Base-by-base conservation (phyloP, 2,888 invertebrate species). In the Ectemnius continuus region DNA sequence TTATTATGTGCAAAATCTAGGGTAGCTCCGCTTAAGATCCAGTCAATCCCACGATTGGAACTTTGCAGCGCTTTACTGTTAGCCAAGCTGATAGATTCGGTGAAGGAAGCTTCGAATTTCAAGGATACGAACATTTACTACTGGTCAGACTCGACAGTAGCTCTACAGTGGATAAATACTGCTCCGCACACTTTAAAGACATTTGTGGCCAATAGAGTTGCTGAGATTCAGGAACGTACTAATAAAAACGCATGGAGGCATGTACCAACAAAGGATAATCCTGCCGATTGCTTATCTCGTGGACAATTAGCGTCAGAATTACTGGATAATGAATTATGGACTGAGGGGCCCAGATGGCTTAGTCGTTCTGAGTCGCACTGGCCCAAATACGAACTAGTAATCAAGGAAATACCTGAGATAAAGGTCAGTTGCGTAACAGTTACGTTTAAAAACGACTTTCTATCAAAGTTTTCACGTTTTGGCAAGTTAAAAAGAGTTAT, bases 191-290 rank as follows among this genome's bases (percentile, higher is more conserved):
- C 16, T n/a, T 16, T 48, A 13, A 47, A 14, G 16, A 48, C 48
- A 0, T 48, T 48, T 48, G 48, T 2, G 11, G 48, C 48, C 16
- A 48, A 48, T 48, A 48, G 48, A 16, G 48, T 48, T 4, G 16
- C 13, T 14, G 47, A 16, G 62, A 62, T 46, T 48, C 47, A 46
- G 14, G 13, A n/a, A 46, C 4, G 14, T 4, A 16, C n/a, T n/a
- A 48, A 48, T 4, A 16, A 48, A 4, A 16, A n/a, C 16, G 48
- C 14, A 8, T 71, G 65, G 70, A 14, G 57, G 13, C 65, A 71
- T 57, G 61, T 71, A 14, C 45, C 16, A 20, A 20, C 20, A 20
- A 20, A 20, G 20, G 20, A 20, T 2, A 20, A 20, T 20, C 20
- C 20, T 20, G 20, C 2, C 20, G 65, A 65, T 23, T 14, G 16